phyloP scores from a whole-genome alignment of 2,113 vertebrate species.

The Corydoras maculifer region DNA sequence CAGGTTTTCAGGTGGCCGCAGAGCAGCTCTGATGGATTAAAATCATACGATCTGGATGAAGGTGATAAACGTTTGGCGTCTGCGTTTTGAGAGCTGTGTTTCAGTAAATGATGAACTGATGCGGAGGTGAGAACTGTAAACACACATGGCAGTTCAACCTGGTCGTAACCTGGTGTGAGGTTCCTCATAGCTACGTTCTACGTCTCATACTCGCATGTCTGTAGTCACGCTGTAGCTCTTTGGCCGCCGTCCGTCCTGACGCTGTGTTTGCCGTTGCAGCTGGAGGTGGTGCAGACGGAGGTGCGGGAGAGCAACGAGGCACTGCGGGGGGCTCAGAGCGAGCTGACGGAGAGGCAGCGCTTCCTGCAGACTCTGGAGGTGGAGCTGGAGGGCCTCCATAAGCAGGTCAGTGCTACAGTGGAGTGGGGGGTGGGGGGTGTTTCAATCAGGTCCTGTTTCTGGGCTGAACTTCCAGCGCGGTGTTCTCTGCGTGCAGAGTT shows the following conservation, averaged over 20 bases:
- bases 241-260: neutral
- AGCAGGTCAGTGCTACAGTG: slow-evolving; percentile 59
- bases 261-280: slow-evolving; percentile 40
- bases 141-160: neutral
- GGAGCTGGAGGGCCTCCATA: slow-evolving; percentile 70
- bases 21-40: no score
- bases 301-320: slow-evolving; percentile 68
- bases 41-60: no score
- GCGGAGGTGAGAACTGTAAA: neutral
- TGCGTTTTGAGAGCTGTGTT: neutral
- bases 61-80: neutral
- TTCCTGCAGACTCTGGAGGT: slow-evolving; percentile 69
- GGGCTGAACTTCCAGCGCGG: slow-evolving; percentile 25
- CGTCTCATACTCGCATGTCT: neutral
- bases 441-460: slow-evolving; percentile 28
- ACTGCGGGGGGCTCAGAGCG: slow-evolving; percentile 58
- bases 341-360: slow-evolving; percentile 67
- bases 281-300: slow-evolving; percentile 66
- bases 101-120: neutral
- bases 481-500: slow-evolving; percentile 27
- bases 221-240: neutral
- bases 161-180: neutral
- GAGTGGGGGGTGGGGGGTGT: slow-evolving; percentile 2
- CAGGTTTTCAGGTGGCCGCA: no score
- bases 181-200: slow-evolving; percentile 1